Percentiles rank a stretch among this genome's conserved stretches.
These are phyloP conservation scores for Chelonus insularis DNA, from an alignment of 1,140 invertebrate species.

Conservation along the genomic window DNA sequence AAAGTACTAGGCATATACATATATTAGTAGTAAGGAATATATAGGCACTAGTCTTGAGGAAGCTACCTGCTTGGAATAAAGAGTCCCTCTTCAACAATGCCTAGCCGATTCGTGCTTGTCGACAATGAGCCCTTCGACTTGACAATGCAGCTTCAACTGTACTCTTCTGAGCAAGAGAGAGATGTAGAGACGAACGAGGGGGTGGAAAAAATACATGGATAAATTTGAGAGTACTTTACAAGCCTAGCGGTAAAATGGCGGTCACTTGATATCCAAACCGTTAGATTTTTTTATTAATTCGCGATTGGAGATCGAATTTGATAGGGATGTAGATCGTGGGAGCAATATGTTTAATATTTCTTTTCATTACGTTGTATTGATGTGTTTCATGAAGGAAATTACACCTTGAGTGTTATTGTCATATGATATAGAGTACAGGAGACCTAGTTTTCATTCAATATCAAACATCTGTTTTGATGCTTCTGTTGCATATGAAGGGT, in stretches of 20 bases:
- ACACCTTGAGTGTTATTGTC: slow-evolving; percentile 4
- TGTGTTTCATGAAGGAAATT: slow-evolving; percentile 4
- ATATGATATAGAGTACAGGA: not conserved
- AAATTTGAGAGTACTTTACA: slow-evolving; percentile 33
- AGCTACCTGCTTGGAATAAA: slow-evolving; percentile 36
- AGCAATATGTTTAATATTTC: slow-evolving; percentile 12
- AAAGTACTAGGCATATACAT: too few relatives aligned
- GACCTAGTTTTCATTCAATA: slow-evolving; percentile 9
- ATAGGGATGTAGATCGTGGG: slow-evolving; percentile 24
- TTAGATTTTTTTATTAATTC: slow-evolving; percentile 44
- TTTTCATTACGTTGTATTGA: not conserved
- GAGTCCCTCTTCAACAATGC: slow-evolving; percentile 29
- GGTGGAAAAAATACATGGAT: slow-evolving; percentile 34
- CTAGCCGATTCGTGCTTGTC: slow-evolving; percentile 30
- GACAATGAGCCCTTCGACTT: slow-evolving; percentile 32
- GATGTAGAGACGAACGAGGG: slow-evolving; percentile 10
- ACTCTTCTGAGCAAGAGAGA: slow-evolving; percentile 30
- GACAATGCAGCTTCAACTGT: slow-evolving; percentile 13
- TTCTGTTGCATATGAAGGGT: slow-evolving; percentile 6
- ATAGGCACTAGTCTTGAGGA: not conserved
- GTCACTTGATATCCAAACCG: slow-evolving; percentile 45
- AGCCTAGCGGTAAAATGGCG: slow-evolving; percentile 41
- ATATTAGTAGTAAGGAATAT: not conserved
- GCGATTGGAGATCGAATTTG: slow-evolving; percentile 32
- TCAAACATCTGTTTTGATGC: slow-evolving; percentile 11